These are phyloP conservation scores for Catocala fraxini DNA, from an alignment of 2,888 invertebrate species.

Conservation along the genomic window DNA sequence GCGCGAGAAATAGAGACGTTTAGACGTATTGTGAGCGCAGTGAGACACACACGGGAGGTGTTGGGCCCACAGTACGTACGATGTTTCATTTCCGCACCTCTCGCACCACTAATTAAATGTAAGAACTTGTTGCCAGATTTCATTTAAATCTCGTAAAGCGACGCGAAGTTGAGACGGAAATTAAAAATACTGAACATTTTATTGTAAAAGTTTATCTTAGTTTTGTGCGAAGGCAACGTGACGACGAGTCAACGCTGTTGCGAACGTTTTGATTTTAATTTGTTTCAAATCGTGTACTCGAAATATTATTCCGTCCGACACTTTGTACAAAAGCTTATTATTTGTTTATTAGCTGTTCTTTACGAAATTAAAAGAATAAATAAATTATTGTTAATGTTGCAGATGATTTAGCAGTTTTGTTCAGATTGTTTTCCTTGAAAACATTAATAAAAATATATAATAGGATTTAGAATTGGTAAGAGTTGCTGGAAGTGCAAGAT, in stretches of 20 bases:
- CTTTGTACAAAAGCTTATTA: constrained; percentile 33
- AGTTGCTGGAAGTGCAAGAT: too few relatives aligned
- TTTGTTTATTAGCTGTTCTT: constrained; percentile 21
- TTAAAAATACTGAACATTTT: constrained; percentile 73
- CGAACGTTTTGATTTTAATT: constrained; percentile 53
- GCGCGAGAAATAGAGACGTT: constrained; percentile 40
- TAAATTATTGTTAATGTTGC: background rate
- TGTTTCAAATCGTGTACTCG: constrained; percentile 39
- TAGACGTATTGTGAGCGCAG: constrained; percentile 46
- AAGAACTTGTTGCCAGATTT: constrained; percentile 75
- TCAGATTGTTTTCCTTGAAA: too few relatives aligned
- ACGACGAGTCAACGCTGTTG: constrained; percentile 42
- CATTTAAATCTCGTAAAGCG: constrained; percentile 73
- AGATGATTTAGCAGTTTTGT: background rate
- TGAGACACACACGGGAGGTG: constrained; percentile 62
- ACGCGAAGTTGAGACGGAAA: constrained; percentile 69
- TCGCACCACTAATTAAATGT: constrained; percentile 76
- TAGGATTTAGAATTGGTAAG: too few relatives aligned
- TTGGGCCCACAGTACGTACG: constrained; percentile 53
- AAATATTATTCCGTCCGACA: constrained; percentile 34
- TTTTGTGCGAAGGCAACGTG: constrained; percentile 47
- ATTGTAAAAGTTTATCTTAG: constrained; percentile 71
- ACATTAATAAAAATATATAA: too few relatives aligned
- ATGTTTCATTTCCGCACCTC: constrained; percentile 74
- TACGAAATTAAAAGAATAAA: constrained; percentile 17